These are phyloP conservation scores for Pseudanteris insignis DNA, from an alignment of 2,888 invertebrate genomes.

Conservation along the genomic window DNA sequence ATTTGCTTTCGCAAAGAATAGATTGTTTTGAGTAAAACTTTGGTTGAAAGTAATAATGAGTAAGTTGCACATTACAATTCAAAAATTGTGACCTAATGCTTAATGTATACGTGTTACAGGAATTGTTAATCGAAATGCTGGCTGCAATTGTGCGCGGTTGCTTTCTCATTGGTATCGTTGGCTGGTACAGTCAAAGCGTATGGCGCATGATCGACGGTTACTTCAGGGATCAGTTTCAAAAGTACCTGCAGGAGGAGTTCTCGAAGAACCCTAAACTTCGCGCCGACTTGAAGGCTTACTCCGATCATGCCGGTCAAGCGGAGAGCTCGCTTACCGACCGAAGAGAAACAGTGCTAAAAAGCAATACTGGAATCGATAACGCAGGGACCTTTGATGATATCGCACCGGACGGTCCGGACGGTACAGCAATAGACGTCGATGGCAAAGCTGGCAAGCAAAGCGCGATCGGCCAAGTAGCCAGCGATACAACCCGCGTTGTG, in stretches of 20 bases:
- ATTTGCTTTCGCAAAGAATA: too few relatives aligned
- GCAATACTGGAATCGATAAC: conserved; percentile 24
- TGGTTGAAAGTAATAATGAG: too few relatives aligned
- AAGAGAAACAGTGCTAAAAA: conserved; percentile 3
- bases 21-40: too few relatives aligned
- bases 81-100: too few relatives aligned
- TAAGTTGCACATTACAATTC: too few relatives aligned
- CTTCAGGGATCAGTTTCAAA: conserved; percentile 77
- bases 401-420: background rate
- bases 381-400: conserved; percentile 20
- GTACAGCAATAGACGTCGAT: too few relatives aligned
- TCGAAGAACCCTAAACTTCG: conserved; percentile 59
- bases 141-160: conserved; percentile 73
- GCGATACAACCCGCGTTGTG: background rate
- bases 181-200: conserved; percentile 77
- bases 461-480: background rate
- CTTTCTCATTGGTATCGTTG: conserved; percentile 74
- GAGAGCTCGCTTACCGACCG: conserved; percentile 27
- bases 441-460: too few relatives aligned
- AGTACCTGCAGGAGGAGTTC: conserved; percentile 69
- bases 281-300: conserved; percentile 48
- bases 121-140: conserved; percentile 69
- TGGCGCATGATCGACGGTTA: conserved; percentile 80
- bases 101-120: too few relatives aligned
- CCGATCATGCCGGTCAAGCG: conserved; percentile 33